Conservation (phyloP, 2,888 invertebrate genomes). For the Lepidocyrtoides sp. region DNA sequence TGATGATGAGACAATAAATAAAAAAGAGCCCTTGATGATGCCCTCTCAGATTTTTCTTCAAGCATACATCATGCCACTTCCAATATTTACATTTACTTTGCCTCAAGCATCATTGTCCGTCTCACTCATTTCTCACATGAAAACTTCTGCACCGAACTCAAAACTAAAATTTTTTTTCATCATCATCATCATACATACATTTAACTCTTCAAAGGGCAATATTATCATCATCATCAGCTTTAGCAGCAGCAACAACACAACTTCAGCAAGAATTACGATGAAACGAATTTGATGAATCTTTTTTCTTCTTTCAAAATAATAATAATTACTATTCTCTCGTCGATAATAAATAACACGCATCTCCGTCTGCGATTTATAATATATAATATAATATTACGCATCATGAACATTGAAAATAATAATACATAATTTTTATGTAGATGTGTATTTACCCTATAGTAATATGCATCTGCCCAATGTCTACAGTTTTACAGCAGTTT, state of each 20-base stretch:
- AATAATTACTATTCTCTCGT: constrained; percentile 70
- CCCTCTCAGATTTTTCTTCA: constrained; percentile 56
- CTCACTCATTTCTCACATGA: constrained; percentile 39
- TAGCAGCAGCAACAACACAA: constrained; percentile 26
- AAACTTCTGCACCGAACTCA: constrained; percentile 65
- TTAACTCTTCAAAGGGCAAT: constrained; percentile 33
- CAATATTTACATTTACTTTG: constrained; percentile 59
- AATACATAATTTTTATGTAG: constrained; percentile 35
- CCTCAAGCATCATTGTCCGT: constrained; percentile 58
- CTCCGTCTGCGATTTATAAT: constrained; percentile 25
- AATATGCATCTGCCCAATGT: constrained; percentile 30
- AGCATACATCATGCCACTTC: constrained; percentile 51
- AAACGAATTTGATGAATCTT: constrained; percentile 70
- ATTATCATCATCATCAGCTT: not conserved
- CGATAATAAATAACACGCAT: constrained; percentile 65
- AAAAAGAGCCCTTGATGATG: constrained; percentile 55
- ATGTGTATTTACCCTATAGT: no score
- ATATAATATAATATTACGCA: constrained; percentile 54
- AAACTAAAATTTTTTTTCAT: not conserved
- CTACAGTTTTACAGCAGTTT: constrained; percentile 30
- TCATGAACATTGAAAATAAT: constrained; percentile 43
- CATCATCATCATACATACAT: not conserved
- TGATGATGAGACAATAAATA: constrained; percentile 54
- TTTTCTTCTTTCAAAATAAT: constrained; percentile 60
- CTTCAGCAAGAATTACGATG: constrained; percentile 58